Percentiles rank a stretch among this genome's conserved stretches.
These are phyloP conservation scores for Epizoanthus ramosus DNA, from an alignment of 92 coral and sea anemone species.

Conservation along the genomic window DNA sequence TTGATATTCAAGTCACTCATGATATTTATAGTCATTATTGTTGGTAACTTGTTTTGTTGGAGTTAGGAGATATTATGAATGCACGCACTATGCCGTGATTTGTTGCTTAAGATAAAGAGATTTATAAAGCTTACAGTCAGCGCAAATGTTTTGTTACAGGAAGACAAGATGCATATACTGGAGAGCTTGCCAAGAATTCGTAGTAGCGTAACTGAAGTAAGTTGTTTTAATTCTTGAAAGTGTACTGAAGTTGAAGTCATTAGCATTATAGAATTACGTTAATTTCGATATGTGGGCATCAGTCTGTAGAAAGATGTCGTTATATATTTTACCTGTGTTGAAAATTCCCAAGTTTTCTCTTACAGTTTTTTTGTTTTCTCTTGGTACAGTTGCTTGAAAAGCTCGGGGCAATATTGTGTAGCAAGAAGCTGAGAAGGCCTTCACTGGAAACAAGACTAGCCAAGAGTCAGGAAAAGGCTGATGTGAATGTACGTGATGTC, in stretches of 20 bases:
- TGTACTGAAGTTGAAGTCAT: not conserved
- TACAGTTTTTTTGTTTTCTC: not conserved
- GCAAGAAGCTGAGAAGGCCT: conserved; percentile 48
- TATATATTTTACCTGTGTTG: not conserved
- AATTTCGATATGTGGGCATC: no score
- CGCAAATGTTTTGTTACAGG: conserved; percentile 41
- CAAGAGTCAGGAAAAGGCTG: not conserved
- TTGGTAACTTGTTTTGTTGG: not conserved
- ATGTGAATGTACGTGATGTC: not conserved
- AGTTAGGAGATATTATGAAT: not conserved
- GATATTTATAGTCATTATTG: no score
- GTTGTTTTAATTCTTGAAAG: not conserved
- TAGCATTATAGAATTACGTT: not conserved
- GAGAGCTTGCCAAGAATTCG: conserved; percentile 81
- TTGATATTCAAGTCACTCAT: no score
- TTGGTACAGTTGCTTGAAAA: conserved; percentile 57
- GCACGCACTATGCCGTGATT: no score
- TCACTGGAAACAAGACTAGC: not conserved
- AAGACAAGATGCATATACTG: conserved; percentile 63
- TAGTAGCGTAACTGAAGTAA: conserved; percentile 66
- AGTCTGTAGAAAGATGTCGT: not conserved
- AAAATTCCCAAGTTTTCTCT: not conserved
- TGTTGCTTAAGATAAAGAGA: no score
- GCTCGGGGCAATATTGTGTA: conserved; percentile 59
- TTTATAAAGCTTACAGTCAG: not conserved